These are phyloP conservation scores for Corvus moneduloides DNA, from an alignment of 2,113 vertebrate species.

Conservation along the genomic window DNA sequence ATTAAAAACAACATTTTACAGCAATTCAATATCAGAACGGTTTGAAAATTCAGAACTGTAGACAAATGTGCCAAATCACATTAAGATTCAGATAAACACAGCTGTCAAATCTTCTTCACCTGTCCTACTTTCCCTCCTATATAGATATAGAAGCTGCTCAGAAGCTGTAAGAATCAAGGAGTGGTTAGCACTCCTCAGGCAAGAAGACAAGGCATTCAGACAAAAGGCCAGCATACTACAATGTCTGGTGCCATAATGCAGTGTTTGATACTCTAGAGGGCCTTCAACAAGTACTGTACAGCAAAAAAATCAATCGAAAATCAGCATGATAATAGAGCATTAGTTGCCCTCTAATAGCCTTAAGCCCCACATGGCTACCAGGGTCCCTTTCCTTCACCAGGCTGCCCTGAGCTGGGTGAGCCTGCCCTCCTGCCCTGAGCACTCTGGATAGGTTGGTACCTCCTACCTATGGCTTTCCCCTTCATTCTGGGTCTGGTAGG, in stretches of 20 bases:
- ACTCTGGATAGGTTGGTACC: neutral
- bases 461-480: constrained; percentile 32
- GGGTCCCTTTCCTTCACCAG: constrained; percentile 67
- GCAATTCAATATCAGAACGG: neutral
- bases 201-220: constrained; percentile 43
- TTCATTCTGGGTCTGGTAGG: neutral
- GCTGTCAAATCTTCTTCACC: neutral
- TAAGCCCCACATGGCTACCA: constrained; percentile 64
- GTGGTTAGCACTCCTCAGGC: neutral
- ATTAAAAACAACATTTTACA: constrained; percentile 21
- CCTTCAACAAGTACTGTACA: constrained; percentile 73
- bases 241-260: constrained; percentile 24
- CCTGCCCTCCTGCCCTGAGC: neutral
- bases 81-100: neutral
- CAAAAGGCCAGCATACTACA: constrained; percentile 28
- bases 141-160: neutral
- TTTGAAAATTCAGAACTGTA: constrained; percentile 35
- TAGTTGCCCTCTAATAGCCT: constrained; percentile 74
- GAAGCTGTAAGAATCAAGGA: neutral
- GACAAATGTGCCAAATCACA: neutral
- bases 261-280: constrained; percentile 68
- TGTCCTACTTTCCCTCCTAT: neutral
- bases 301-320: constrained; percentile 78
- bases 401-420: constrained; percentile 7
- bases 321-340: constrained; percentile 75